Evolutionary conservation across 2,888 invertebrate species (phyloP), one percentile per base, ranked within the genome.

Genomic region (Drosophila limbata): DNA sequence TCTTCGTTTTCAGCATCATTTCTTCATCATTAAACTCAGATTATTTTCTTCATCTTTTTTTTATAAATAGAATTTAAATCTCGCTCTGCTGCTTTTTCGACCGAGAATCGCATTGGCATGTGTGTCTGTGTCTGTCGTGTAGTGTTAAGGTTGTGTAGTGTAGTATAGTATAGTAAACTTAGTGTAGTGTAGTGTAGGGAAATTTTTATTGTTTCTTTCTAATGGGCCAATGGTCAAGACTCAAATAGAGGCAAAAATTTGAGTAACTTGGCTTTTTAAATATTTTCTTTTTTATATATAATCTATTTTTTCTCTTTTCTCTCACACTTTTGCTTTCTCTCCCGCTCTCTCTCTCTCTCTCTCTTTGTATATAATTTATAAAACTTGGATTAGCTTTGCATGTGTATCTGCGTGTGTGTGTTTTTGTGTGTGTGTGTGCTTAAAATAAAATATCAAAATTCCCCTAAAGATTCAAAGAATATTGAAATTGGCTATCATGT

Each of bases 11-110:
- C 13, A 37, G 37, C n/a, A 37, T n/a, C 1, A 10, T 1, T 52
- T 31, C 6, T 44, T 59, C 11, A 52, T 47, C 15, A 47, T 50
- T 11, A 40, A 42, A 42, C 21, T 19, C 19, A 19, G 2, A 19
- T 42, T n/a, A 13, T 15, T 39, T 10, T 15, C 15, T 8, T 28
- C 28, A 28, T 39, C 1, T 19, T 33, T n/a, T 1, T 33, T 19
- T 52, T 44, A 37, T 2, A 4, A 50, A 50, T 50, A 53, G 21
- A 44, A 40, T 31, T 69, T 33, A 15, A 61, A 53, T 45, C 51
- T 77, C 19, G 42, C 52, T 73, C 37, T 69, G 70, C 68, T 79
- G 68, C 55, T 62, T 48, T 69, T 62, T 59, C 39, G 40, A 62
- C 56, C 51, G 51, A 52, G 47, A 62, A 62, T 55, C 65, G 53